Evolutionary conservation across 2,113 vertebrate genomes (phyloP).

Genomic region (Cebus imitator): DNA sequence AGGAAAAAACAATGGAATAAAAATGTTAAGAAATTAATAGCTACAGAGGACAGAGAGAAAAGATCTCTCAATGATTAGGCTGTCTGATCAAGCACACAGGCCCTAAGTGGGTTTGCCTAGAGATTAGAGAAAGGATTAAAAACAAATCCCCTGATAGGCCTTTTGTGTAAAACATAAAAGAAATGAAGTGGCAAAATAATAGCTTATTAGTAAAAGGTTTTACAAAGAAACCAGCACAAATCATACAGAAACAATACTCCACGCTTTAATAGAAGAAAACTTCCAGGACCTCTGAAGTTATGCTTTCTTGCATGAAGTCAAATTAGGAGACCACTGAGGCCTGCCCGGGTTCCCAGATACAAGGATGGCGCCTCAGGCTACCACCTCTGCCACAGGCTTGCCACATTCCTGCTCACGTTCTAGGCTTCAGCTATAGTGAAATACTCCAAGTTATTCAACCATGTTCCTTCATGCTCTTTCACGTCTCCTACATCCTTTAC

Average conservation of each 20-base stretch:
- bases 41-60: neutral
- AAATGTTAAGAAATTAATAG: neutral
- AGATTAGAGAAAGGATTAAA: neutral
- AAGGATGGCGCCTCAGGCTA: fast-evolving
- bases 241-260: neutral
- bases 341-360: neutral
- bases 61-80: neutral
- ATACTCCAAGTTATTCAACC: neutral
- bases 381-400: neutral
- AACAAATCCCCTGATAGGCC: neutral
- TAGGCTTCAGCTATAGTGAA: neutral
- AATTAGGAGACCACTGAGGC: too few relatives aligned
- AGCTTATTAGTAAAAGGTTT: neutral
- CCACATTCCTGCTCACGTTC: fast-evolving
- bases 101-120: neutral
- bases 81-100: neutral
- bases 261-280: neutral
- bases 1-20: neutral
- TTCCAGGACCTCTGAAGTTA: neutral
- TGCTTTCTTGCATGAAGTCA: fast-evolving
- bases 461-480: neutral
- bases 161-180: neutral
- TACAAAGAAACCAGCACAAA: neutral
- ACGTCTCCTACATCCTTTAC: neutral
- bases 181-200: neutral